Percentiles rank a stretch among this genome's conserved stretches.
phyloP scores from a whole-genome alignment of 2,888 invertebrate species.

The Xanthia togata region DNA sequence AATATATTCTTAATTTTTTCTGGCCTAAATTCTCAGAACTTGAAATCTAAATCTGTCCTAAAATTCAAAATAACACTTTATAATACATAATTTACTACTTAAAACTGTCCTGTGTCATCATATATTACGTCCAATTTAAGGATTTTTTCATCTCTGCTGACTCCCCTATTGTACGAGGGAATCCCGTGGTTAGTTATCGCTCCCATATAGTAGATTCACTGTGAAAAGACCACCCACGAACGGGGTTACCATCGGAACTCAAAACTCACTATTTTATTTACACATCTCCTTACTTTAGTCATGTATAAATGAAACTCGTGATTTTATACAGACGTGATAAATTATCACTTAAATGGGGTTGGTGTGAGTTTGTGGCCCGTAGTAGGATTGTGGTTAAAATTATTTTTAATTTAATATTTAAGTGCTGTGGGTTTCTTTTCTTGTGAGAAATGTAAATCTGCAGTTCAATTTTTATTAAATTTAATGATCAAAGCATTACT shows the following conservation, averaged over 20 bases:
- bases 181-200: slow-evolving; percentile 63
- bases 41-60: slow-evolving; percentile 2
- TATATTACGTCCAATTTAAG: slow-evolving; percentile 72
- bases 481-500: background rate
- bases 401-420: slow-evolving; percentile 50
- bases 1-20: background rate
- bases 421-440: slow-evolving; percentile 23
- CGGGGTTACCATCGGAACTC: slow-evolving; percentile 62
- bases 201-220: slow-evolving; percentile 64
- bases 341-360: slow-evolving; percentile 39
- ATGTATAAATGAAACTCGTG: slow-evolving; percentile 15
- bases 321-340: slow-evolving; percentile 44
- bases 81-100: slow-evolving; percentile 48
- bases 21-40: background rate
- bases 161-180: slow-evolving; percentile 64
- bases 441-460: slow-evolving; percentile 6
- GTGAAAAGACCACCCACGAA: slow-evolving; percentile 68
- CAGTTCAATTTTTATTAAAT: background rate
- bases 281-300: slow-evolving; percentile 24
- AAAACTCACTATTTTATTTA: slow-evolving; percentile 47
- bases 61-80: slow-evolving; percentile 4
- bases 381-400: slow-evolving; percentile 58
- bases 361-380: slow-evolving; percentile 36
- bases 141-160: slow-evolving; percentile 62
- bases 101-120: slow-evolving; percentile 48